phyloP scores from a whole-genome alignment of 1,140 invertebrate genomes.

The Globodera rostochiensis region DNA sequence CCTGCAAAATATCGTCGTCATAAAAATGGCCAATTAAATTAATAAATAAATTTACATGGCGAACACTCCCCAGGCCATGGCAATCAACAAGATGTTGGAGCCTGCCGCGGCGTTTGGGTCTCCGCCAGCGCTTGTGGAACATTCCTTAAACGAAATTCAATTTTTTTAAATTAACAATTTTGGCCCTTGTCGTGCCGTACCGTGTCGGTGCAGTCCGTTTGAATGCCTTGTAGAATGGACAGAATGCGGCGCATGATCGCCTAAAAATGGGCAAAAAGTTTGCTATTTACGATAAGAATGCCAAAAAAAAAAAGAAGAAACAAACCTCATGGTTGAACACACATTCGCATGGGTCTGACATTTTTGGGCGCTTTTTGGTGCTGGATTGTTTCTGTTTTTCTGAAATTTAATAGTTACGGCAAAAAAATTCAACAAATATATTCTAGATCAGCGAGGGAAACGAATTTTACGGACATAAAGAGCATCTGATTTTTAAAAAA shows the following conservation, averaged over 20 bases:
- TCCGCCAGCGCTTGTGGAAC: slow-evolving; percentile 15
- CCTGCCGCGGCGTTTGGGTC: slow-evolving; percentile 14
- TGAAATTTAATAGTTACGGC: slow-evolving; percentile 10
- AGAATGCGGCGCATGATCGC: slow-evolving; percentile 41
- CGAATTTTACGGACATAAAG: too few species aligned
- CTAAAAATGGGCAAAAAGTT: background rate
- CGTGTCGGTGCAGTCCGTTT: slow-evolving; percentile 39
- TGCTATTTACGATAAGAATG: background rate
- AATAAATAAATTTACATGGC: slow-evolving; percentile 26
- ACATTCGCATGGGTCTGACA: slow-evolving; percentile 44
- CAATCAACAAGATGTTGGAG: slow-evolving; percentile 36
- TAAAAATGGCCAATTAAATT: background rate
- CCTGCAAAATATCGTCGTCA: background rate
- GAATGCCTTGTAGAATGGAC: slow-evolving; percentile 36
- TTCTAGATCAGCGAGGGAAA: background rate
- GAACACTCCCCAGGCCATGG: slow-evolving; percentile 38
- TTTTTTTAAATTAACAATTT: background rate
- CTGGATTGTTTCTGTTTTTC: background rate
- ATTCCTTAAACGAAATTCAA: background rate
- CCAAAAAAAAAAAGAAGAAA: too few species aligned
- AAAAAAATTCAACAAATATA: background rate
- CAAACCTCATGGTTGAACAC: slow-evolving; percentile 42
- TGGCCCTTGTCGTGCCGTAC: background rate
- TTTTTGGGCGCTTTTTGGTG: background rate
- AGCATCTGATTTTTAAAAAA: too few species aligned